Conservation (phyloP, 2,797 vertebrate species). For the Anas flavirostris region DNA sequence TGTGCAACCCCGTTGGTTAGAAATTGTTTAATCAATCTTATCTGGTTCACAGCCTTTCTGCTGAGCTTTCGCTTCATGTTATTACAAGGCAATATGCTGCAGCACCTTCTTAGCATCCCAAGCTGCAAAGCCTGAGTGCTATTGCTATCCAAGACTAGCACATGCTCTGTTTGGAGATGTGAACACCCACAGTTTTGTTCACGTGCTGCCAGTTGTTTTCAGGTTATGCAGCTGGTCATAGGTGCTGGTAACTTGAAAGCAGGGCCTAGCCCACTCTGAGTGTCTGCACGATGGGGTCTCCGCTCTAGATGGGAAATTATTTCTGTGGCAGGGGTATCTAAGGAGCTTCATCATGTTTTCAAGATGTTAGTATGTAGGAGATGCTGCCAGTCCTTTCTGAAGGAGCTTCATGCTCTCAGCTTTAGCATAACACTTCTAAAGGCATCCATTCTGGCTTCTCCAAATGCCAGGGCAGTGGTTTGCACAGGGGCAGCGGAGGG, state of each 20-base stretch:
- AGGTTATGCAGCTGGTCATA: accelerated
- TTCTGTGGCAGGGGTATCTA: not conserved
- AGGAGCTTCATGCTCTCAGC: not conserved
- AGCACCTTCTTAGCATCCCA: conserved; percentile 50
- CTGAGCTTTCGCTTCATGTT: conserved; percentile 60
- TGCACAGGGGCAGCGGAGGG: not conserved
- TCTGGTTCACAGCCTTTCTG: conserved; percentile 70
- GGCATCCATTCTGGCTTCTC: not conserved
- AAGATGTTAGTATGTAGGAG: not conserved
- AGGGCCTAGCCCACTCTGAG: not conserved
- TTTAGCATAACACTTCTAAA: not conserved
- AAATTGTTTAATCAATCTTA: conserved; percentile 77
- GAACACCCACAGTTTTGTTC: not conserved
- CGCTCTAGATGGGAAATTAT: not conserved
- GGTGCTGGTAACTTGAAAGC: not conserved
- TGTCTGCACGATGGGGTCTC: not conserved
- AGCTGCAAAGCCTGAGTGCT: not conserved
- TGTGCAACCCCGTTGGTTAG: conserved; percentile 70
- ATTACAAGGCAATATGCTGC: conserved; percentile 52
- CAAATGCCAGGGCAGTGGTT: not conserved
- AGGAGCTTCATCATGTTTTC: not conserved
- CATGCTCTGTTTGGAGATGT: not conserved
- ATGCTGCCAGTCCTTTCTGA: not conserved
- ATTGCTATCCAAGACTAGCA: not conserved
- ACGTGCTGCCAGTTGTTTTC: not conserved